Evolutionary conservation across 2,113 vertebrate species (phyloP).

Genomic region (Clarias magur): DNA sequence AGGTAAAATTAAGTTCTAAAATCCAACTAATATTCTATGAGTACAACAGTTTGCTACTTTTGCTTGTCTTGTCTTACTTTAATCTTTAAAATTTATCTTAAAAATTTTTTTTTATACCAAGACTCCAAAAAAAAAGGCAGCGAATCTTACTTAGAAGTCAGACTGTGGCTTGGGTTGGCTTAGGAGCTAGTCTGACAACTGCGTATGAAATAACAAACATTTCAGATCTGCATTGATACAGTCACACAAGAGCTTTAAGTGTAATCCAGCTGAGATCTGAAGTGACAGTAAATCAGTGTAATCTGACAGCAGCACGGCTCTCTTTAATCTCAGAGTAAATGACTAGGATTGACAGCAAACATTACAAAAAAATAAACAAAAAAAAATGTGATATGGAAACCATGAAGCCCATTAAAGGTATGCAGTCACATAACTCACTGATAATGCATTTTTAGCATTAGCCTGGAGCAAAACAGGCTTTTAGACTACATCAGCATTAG

Average conservation of each 20-base stretch:
- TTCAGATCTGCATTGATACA: constrained; percentile 49
- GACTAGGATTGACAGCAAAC: neutral
- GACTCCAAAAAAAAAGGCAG: neutral
- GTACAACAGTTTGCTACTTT: neutral
- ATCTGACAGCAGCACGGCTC: constrained; percentile 54
- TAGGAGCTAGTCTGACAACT: constrained; percentile 28
- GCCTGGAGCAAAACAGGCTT: constrained; percentile 14
- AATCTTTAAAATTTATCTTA: neutral
- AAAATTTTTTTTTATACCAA: neutral
- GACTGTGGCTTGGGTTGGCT: neutral
- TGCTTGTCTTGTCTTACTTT: neutral
- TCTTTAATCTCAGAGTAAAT: constrained; percentile 28
- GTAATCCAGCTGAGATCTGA: constrained; percentile 53
- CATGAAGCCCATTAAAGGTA: neutral
- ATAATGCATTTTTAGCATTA: constrained; percentile 6
- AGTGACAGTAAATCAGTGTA: constrained; percentile 60
- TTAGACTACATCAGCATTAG: constrained; percentile 7
- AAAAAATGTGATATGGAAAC: neutral
- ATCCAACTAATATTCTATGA: neutral
- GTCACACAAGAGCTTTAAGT: constrained; percentile 53
- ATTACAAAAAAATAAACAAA: neutral
- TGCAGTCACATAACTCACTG: neutral
- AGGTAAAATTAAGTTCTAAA: neutral
- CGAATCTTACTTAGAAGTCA: neutral
- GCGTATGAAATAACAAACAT: constrained; percentile 40